These are phyloP conservation scores for Crotophaga sulcirostris DNA, from an alignment of 2,113 vertebrate species.

Conservation along the genomic window DNA sequence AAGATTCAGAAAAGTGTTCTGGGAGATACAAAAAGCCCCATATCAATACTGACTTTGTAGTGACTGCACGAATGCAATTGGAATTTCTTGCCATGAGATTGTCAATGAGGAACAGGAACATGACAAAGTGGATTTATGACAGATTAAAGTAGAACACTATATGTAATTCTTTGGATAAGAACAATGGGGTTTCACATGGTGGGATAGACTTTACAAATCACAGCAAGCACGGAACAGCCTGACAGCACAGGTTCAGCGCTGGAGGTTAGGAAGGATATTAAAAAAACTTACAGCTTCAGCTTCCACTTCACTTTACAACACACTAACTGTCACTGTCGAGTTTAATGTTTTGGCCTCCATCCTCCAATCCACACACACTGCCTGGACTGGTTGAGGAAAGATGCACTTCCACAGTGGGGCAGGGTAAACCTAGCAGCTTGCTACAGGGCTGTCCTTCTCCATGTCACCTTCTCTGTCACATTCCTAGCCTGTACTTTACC, in stretches of 20 bases:
- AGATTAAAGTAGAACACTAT: background rate
- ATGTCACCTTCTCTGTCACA: background rate
- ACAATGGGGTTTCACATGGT: background rate
- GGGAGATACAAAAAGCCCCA: background rate
- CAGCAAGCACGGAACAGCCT: background rate
- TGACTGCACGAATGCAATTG: background rate
- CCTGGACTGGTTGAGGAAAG: background rate
- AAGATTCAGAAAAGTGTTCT: background rate
- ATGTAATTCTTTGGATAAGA: background rate
- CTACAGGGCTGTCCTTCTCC: background rate
- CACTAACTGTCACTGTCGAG: background rate
- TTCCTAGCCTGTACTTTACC: background rate
- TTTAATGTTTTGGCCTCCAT: background rate
- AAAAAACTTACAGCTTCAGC: background rate
- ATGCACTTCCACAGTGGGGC: rapidly evolving
- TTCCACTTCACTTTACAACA: background rate
- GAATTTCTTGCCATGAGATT: background rate
- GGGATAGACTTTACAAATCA: background rate
- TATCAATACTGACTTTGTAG: background rate
- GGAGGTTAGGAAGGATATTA: background rate
- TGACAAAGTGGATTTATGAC: background rate
- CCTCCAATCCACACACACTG: rapidly evolving
- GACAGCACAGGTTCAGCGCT: background rate
- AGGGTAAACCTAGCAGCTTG: background rate
- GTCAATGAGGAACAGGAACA: background rate